Evolutionary conservation across 1,140 invertebrate genomes (phyloP), one percentile per base, ranked within the genome.

Genomic region (Potamilus streckersoni): DNA sequence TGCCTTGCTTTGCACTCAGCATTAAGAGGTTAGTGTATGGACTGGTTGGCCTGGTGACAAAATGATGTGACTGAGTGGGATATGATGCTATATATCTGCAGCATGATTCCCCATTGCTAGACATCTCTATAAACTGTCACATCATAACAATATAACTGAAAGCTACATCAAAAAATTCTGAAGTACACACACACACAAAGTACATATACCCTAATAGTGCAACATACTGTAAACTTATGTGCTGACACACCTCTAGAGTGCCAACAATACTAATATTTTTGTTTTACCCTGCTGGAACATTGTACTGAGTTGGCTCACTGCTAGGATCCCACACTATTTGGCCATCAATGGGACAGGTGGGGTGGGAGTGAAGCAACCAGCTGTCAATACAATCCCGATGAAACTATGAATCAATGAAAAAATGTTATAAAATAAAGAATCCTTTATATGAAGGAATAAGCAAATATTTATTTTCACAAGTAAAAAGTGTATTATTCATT

Each of bases 321-420:
- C 73, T 70, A 56, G 78, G 79, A 64, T 83, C 78, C 84, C 83
- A 85, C 4, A 86, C 84, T 6, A 79, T 74, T 13, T 76, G 66
- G 20, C 87, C 88, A 84, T 90, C 89, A 17, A 88, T 79, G 17
- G 89, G 89, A 83, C 89, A 90, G 14, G 84, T 89, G 6, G 87
- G 82, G 67, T 83, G 85, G 3, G 85, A 85, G 73, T 90, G 89
- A 14, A 90, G 77, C 0, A 90, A 80, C 89, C 89, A 90, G 71
- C 76, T 81, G 63, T 90, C 88, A 73, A 90, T 87, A 79, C 88
- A 90, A 56, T 89, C 88, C 71, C 80, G 82, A 73, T 90, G 88
- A 78, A 89, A 88, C 86, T 87, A 77, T 15, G 80, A 58, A 67
- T 56, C 12, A 57, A 73, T 20, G 69, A 56, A 8, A 4, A 59